Conservation (phyloP, 2,888 invertebrate genomes). For the Lordiphosa fenestrarum region DNA sequence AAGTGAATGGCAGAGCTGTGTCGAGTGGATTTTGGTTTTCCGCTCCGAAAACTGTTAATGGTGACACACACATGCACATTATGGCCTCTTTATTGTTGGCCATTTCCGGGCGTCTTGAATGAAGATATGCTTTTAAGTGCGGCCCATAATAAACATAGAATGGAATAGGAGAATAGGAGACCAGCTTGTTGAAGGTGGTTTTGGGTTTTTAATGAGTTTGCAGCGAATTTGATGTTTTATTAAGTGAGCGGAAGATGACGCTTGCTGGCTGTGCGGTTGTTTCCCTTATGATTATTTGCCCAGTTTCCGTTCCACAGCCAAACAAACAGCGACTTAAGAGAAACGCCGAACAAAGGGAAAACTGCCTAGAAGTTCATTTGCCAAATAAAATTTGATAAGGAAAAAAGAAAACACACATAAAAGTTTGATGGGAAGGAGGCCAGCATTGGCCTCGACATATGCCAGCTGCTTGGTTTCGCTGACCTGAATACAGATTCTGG, state of each 20-base stretch:
- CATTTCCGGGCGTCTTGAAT: conserved; percentile 21
- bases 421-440: not conserved
- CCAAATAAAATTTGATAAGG: conserved; percentile 38
- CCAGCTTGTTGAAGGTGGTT: conserved; percentile 11
- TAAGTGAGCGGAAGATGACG: conserved; percentile 42
- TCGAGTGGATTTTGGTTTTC: conserved; percentile 37
- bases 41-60: conserved; percentile 32
- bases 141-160: conserved; percentile 26
- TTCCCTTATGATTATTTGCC: conserved; percentile 37
- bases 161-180: conserved; percentile 25
- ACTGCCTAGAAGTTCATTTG: conserved; percentile 36
- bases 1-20: conserved; percentile 26
- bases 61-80: conserved; percentile 19
- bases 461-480: conserved; percentile 1
- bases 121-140: conserved; percentile 31
- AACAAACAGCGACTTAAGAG: conserved; percentile 4
- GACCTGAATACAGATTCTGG: conserved; percentile 10
- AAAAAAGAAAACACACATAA: conserved; percentile 7
- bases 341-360: conserved; percentile 30
- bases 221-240: conserved; percentile 28
- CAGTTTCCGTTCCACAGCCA: conserved; percentile 35
- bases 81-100: conserved; percentile 28
- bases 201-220: conserved; percentile 7
- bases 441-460: conserved; percentile 1
- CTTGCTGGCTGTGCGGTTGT: conserved; percentile 33